phyloP scores from a whole-genome alignment of 2,888 invertebrate genomes.

The Gandaritis pyraliata region DNA sequence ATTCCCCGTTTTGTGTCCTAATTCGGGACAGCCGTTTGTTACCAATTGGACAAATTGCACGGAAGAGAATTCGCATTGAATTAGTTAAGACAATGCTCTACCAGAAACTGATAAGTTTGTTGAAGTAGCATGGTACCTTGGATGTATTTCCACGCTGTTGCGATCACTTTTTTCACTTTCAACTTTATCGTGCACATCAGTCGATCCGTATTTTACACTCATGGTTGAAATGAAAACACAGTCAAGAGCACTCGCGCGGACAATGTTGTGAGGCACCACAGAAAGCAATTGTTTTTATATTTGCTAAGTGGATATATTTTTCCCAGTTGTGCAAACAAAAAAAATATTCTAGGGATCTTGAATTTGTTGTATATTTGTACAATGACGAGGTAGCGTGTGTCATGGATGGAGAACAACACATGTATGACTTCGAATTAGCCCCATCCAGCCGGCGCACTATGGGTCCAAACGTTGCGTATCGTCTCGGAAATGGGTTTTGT shows the following conservation, averaged over 20 bases:
- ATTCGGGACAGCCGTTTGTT: conserved; percentile 43
- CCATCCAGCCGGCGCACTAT: conserved; percentile 48
- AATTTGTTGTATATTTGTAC: conserved; percentile 36
- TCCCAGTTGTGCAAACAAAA: conserved; percentile 51
- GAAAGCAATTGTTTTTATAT: conserved; percentile 30
- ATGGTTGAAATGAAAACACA: conserved; percentile 49
- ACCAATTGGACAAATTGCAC: conserved; percentile 63
- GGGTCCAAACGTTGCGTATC: too few species aligned
- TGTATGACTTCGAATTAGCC: conserved; percentile 63
- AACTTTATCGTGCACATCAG: conserved; percentile 58
- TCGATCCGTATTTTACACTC: conserved; percentile 74
- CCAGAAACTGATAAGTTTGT: conserved; percentile 32
- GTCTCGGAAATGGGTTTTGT: too few species aligned
- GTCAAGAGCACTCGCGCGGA: conserved; percentile 32
- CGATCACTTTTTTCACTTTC: conserved; percentile 56
- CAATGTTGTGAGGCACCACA: conserved; percentile 24
- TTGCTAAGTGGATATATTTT: conserved; percentile 36
- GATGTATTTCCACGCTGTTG: conserved; percentile 55
- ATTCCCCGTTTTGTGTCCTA: conserved; percentile 58
- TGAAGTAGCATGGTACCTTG: conserved; percentile 58
- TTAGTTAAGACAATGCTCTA: conserved; percentile 46
- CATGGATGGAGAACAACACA: conserved; percentile 61
- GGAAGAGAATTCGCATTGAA: conserved; percentile 48
- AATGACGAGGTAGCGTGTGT: conserved; percentile 57
- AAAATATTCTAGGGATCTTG: conserved; percentile 27